Conservation (phyloP, 2,888 invertebrate species). For the Linyphia triangularis region DNA sequence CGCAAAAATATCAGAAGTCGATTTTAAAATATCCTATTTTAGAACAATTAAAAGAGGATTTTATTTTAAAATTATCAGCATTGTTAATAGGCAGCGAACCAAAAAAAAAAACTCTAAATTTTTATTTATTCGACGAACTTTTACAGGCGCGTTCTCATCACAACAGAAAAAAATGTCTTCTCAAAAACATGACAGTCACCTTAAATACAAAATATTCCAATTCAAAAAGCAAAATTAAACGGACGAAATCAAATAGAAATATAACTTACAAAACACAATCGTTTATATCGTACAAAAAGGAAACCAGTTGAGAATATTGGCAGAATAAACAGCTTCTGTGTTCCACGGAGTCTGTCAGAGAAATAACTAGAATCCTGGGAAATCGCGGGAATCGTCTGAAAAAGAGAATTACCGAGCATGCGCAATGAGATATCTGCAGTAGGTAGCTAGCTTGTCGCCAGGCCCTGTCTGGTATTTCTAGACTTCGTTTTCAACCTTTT, state of each 20-base stretch:
- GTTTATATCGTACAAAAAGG: background rate
- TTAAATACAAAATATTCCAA: background rate
- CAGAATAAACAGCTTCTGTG: background rate
- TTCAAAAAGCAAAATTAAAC: background rate
- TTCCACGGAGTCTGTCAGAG: background rate
- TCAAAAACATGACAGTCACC: background rate
- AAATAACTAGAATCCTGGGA: background rate
- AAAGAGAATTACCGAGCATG: conserved; percentile 27
- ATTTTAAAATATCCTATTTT: no score
- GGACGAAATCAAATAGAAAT: background rate
- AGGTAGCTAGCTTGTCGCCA: conserved; percentile 67
- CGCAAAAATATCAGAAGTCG: no score
- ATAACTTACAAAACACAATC: background rate
- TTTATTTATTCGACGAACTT: no score
- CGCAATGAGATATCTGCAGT: conserved; percentile 64
- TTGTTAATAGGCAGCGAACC: no score
- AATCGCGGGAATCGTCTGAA: conserved; percentile 12
- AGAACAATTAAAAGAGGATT: no score
- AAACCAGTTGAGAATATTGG: background rate
- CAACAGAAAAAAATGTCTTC: no score
- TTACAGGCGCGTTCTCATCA: no score
- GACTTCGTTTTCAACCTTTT: background rate
- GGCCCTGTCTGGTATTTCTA: conserved; percentile 44
- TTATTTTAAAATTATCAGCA: no score
- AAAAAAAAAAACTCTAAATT: no score